phyloP scores from a whole-genome alignment of 2,888 invertebrate species.

The Julus scanicus region DNA sequence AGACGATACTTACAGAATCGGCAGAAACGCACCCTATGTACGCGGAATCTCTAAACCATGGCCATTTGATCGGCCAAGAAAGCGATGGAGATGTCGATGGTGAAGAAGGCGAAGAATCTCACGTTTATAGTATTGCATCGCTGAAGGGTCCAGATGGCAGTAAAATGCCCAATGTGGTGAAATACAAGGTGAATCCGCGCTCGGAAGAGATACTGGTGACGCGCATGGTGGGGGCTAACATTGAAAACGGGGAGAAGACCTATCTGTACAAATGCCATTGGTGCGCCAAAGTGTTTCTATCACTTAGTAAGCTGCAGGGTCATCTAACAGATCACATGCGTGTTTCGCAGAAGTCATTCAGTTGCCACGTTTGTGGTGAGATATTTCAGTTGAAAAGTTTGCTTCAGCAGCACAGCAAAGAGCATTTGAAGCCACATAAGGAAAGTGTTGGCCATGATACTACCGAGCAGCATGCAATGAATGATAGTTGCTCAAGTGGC shows the following conservation, averaged over 20 bases:
- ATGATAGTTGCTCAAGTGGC: background rate
- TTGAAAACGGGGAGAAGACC: constrained; percentile 62
- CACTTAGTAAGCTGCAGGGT: constrained; percentile 63
- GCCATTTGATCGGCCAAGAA: background rate
- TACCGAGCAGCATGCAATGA: background rate
- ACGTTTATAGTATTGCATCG: constrained; percentile 31
- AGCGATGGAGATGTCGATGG: constrained; percentile 16
- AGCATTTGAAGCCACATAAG: background rate
- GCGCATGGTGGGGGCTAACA: constrained; percentile 63
- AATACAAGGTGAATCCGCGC: constrained; percentile 56
- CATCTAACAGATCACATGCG: constrained; percentile 65
- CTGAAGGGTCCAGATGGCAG: constrained; percentile 12
- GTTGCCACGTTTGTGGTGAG: constrained; percentile 62
- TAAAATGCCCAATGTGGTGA: constrained; percentile 40
- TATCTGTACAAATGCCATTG: constrained; percentile 65
- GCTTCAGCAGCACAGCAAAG: constrained; percentile 59
- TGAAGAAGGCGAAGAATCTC: constrained; percentile 30
- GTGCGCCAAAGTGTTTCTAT: constrained; percentile 64
- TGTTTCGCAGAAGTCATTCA: constrained; percentile 56
- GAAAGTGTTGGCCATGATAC: background rate
- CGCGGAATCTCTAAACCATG: background rate
- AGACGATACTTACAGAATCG: constrained; percentile 34
- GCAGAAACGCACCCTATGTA: background rate
- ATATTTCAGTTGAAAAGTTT: constrained; percentile 63
- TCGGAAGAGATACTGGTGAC: constrained; percentile 64